Evolutionary conservation across 1,140 invertebrate species (phyloP), one percentile per base, ranked within the genome.

Genomic region (Whitmania pigra): DNA sequence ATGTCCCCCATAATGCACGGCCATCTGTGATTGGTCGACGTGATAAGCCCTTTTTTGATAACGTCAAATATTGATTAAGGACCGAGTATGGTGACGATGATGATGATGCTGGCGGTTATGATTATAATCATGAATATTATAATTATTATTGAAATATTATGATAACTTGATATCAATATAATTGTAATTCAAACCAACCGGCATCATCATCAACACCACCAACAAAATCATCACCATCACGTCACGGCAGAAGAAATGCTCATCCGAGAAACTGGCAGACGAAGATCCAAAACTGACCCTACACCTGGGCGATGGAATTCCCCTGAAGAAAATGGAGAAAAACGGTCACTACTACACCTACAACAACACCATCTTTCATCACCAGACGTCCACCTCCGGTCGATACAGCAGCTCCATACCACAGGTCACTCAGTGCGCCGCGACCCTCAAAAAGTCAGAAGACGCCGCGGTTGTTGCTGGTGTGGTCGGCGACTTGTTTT

Each of bases 211-310:
- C 54, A n/a, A n/a, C 54, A n/a, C 2, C 54, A n/a, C 2, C 54
- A 57, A n/a, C 54, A 57, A n/a, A 20, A 20, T n/a, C 57, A 25
- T 63, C 11, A 18, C 15, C 57, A 63, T 31, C 57, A 63, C 57
- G 1, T 63, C 29, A 1, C 1, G 6, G 13, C 57, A 63, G 57
- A 63, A n/a, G 11, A 63, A 63, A 17, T 25, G 29, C 22, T 25
- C 57, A 1, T 63, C 57, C 2, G 57, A 63, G 18, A 63, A 63
- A 18, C 11, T 63, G 9, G 22, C 57, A 63, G 29, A 63, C 57
- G 57, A 63, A 17, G 57, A 63, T 31, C 57, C 57, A n/a, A 63
- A 63, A 13, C 57, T 63, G 57, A 63, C 57, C 57, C 29, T 63
- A 0, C 22, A 63, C 57, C 20, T 63, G 22, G 29, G 29, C 22